Evolutionary conservation across 1,140 invertebrate species (phyloP), one percentile per base, ranked within the genome.

Genomic region (Teleogryllus occipitalis): DNA sequence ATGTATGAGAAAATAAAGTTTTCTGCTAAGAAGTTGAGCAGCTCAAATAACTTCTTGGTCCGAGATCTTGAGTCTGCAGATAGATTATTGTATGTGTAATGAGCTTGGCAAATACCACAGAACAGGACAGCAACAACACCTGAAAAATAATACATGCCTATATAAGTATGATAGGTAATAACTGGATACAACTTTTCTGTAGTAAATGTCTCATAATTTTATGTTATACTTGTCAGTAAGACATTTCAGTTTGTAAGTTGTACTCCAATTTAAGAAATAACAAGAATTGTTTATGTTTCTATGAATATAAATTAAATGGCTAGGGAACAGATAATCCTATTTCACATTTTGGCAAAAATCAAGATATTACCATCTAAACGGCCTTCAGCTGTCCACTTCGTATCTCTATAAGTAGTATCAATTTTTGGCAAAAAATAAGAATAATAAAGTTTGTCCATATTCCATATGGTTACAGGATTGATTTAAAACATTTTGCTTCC

Each of bases 1-100:
- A 99, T 99, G 87, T 99, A 99, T 46, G 95, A 95, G 87, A 99
- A 99, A 82, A 99, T 99, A 87, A 99, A 99, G 88, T 98, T 99
- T 86, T 99, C 98, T 0, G 97, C 95, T 80, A 99, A 88, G 87
- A 99, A 99, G 87, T 98, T 99, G 75, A 98, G 89, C 81, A 99
- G 87, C 85, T 98, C 96, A 88, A 99, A 99, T 75, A 99, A 88
- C 85, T 97, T 93, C 86, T 99, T 99, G 14, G 97, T 99, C 80
- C 97, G 89, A 79, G 91, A 90, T 82, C 97, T 91, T 1, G 97
- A 98, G 83, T 94, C 92, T 75, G 90, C 88, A 6, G 97, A 98
- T 47, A 99, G 87, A 87, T 99, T 99, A 87, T 99, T 99, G 87
- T 96, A 99, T 0, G 98, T 99, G 85, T 99, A 99, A 88, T 99